Conservation (phyloP, 2,888 invertebrate genomes). For the Thumatha senex region DNA sequence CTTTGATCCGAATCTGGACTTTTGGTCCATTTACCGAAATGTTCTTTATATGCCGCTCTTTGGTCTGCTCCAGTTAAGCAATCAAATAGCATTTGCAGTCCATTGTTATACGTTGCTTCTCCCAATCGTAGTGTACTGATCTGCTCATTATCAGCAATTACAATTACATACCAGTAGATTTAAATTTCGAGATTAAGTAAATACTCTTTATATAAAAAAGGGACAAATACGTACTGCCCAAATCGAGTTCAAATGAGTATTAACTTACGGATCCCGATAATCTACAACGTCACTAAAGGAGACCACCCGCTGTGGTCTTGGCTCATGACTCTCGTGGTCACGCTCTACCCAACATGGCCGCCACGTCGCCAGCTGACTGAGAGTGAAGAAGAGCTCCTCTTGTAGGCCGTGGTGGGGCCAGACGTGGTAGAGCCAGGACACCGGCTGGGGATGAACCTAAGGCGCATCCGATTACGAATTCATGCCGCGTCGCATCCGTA, state of each 20-base stretch:
- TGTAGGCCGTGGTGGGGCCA: conserved; percentile 63
- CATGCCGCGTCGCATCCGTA: conserved; percentile 94
- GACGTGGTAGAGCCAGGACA: conserved; percentile 72
- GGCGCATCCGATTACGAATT: conserved; percentile 86
- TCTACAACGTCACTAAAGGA: conserved; percentile 22
- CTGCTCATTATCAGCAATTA: too few relatives aligned
- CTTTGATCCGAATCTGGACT: too few relatives aligned
- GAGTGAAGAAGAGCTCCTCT: conserved; percentile 82
- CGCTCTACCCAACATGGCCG: conserved; percentile 86
- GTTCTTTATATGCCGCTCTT: too few relatives aligned
- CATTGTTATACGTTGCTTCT: too few relatives aligned
- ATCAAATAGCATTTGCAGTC: too few relatives aligned
- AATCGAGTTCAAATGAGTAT: conserved; percentile 28
- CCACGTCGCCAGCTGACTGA: conserved; percentile 86
- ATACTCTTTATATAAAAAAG: neutral
- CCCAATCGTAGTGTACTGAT: too few relatives aligned
- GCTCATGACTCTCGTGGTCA: conserved; percentile 73
- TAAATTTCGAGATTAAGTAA: neutral
- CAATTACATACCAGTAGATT: neutral
- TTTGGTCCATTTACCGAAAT: too few relatives aligned
- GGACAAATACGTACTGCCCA: neutral
- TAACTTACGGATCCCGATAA: conserved; percentile 11
- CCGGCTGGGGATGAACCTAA: conserved; percentile 69
- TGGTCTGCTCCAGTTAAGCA: too few relatives aligned
- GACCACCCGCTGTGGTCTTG: conserved; percentile 46